Conservation (phyloP, 2,113 vertebrate genomes). For the Ciconia boyciana region DNA sequence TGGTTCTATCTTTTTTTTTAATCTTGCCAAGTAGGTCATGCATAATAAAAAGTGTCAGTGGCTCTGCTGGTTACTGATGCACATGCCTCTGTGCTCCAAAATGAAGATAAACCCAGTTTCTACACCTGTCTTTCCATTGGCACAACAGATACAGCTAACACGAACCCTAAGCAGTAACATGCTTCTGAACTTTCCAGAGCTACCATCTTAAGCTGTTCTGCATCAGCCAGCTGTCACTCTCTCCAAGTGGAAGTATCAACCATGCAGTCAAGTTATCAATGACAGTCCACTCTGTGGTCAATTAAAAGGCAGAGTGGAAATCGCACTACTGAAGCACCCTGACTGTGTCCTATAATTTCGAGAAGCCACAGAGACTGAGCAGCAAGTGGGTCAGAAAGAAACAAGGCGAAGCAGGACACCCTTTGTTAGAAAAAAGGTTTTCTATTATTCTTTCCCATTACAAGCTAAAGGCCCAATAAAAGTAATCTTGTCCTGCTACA, state of each 20-base stretch:
- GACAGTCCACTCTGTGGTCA: neutral
- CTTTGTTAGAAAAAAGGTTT: neutral
- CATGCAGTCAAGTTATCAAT: neutral
- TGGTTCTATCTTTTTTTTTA: neutral
- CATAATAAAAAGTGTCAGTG: neutral
- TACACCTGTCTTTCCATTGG: neutral
- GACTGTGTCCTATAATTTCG: neutral
- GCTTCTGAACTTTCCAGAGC: neutral
- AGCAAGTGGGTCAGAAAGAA: neutral
- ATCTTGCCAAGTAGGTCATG: neutral
- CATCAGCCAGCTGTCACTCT: neutral
- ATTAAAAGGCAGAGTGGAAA: neutral
- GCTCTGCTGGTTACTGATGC: neutral
- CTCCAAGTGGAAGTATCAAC: neutral
- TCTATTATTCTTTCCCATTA: neutral
- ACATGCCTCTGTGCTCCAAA: neutral
- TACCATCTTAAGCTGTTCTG: neutral
- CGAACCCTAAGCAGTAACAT: neutral
- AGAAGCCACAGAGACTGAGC: neutral
- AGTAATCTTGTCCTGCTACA: neutral
- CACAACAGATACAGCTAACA: neutral
- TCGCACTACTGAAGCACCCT: neutral
- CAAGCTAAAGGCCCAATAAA: neutral
- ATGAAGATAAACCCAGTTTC: neutral
- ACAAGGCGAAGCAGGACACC: neutral